Evolutionary conservation across 2,113 vertebrate species (phyloP).

Genomic region (Polypterus bichir): DNA sequence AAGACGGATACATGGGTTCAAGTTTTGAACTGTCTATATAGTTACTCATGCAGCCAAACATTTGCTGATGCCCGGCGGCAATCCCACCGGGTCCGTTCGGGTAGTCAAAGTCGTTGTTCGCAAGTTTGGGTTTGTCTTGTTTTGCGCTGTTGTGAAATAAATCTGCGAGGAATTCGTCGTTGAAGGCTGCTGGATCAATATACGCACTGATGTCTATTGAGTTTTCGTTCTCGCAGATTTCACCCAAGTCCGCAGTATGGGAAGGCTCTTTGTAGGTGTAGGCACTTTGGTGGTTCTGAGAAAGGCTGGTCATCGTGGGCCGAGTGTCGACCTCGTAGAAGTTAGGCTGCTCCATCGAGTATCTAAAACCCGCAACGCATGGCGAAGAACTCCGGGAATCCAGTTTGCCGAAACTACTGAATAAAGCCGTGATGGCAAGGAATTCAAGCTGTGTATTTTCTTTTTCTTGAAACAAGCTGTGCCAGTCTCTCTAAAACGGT

Average conservation of each 20-base stretch:
- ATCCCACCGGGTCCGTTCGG: slow-evolving; percentile 23
- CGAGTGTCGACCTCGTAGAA: slow-evolving; percentile 90
- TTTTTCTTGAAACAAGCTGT: too few relatives aligned
- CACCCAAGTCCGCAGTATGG: slow-evolving; percentile 56
- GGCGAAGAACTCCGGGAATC: slow-evolving; percentile 76
- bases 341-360: slow-evolving; percentile 87
- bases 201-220: slow-evolving; percentile 97
- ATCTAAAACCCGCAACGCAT: slow-evolving; percentile 72
- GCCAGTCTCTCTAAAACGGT: too few relatives aligned
- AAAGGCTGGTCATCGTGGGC: slow-evolving; percentile 63
- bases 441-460: too few relatives aligned
- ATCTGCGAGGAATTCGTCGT: slow-evolving; percentile 97
- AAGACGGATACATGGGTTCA: slow-evolving; percentile 66
- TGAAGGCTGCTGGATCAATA: slow-evolving; percentile 89
- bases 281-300: slow-evolving; percentile 51
- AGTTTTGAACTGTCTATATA: slow-evolving; percentile 74
- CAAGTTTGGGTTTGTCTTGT: slow-evolving; percentile 72
- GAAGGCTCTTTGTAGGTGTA: slow-evolving; percentile 45
- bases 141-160: slow-evolving; percentile 81
- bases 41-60: slow-evolving; percentile 61
- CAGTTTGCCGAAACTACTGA: slow-evolving; percentile 46
- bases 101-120: slow-evolving; percentile 71
- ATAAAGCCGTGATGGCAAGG: slow-evolving; percentile 26
- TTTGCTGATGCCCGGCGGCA: slow-evolving; percentile 29
- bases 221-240: slow-evolving; percentile 91